Evolutionary conservation across 2,797 vertebrate genomes (phyloP).

Genomic region (Molothrus aeneus): DNA sequence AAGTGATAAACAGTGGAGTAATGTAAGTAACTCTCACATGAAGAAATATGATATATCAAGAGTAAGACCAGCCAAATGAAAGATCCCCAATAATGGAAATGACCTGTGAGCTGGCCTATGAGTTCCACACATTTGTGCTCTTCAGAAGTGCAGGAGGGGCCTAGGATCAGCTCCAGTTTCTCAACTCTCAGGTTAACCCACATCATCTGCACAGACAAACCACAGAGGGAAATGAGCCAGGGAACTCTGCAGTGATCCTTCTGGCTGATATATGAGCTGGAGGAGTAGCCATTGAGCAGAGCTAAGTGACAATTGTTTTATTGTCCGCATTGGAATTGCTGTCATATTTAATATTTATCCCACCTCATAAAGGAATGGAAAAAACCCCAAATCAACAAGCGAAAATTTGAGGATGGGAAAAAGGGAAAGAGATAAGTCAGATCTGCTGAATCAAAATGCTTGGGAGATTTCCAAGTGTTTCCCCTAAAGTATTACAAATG

Average conservation of each 20-base stretch:
- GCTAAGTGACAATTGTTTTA: not conserved
- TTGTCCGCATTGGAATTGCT: not conserved
- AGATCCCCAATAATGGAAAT: not conserved
- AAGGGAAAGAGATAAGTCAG: not conserved
- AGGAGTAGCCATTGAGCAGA: not conserved
- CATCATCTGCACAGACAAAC: not conserved
- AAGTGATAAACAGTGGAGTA: constrained; percentile 65
- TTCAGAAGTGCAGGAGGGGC: not conserved
- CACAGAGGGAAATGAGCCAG: not conserved
- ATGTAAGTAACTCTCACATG: constrained; percentile 48
- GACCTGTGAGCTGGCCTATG: not conserved
- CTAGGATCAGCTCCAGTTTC: constrained; percentile 18
- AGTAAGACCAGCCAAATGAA: not conserved
- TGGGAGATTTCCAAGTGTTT: constrained; percentile 29
- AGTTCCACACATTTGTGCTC: not conserved
- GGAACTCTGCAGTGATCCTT: not conserved
- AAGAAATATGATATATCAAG: constrained; percentile 25
- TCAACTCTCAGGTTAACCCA: not conserved
- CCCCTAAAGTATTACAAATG: not conserved
- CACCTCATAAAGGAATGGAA: not conserved
- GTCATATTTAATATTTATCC: constrained; percentile 13
- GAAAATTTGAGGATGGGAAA: constrained; percentile 11
- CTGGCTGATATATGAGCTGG: not conserved
- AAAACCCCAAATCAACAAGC: not conserved
- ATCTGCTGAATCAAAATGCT: not conserved